Evolutionary conservation across 2,113 vertebrate species (phyloP).

Genomic region (Cisticola juncidis): DNA sequence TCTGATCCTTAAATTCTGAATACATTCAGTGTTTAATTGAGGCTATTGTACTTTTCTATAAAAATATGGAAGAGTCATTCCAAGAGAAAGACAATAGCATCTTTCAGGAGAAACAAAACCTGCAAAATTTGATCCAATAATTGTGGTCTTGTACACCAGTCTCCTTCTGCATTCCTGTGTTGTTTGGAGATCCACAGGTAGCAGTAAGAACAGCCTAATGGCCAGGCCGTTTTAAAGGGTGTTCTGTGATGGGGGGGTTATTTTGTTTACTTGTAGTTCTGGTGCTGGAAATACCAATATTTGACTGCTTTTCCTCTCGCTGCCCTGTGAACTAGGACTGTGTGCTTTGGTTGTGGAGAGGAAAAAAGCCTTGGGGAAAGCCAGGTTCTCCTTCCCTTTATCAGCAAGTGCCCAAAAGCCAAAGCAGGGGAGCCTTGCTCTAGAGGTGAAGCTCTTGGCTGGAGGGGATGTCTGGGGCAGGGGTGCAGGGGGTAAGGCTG

Average conservation of each 20-base stretch:
- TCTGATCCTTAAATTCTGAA: not conserved
- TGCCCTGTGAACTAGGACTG: not conserved
- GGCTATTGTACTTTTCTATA: not conserved
- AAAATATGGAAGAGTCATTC: not conserved
- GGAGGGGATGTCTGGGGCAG: not conserved
- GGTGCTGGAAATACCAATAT: fast-evolving
- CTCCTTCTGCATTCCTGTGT: not conserved
- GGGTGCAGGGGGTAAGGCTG: not conserved
- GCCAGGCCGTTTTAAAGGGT: not conserved
- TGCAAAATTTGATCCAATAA: not conserved
- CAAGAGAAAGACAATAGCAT: not conserved
- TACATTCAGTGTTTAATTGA: not conserved
- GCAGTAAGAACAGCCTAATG: not conserved
- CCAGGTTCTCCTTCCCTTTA: not conserved
- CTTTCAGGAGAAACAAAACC: not conserved
- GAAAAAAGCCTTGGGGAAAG: not conserved
- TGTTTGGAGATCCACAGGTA: not conserved
- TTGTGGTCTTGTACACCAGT: not conserved
- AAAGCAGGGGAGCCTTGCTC: not conserved
- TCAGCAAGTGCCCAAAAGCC: fast-evolving
- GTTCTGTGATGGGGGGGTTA: not conserved
- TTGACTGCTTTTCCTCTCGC: not conserved
- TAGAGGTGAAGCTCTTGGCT: not conserved
- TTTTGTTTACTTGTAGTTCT: not conserved
- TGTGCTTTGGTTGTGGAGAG: not conserved